phyloP scores from a whole-genome alignment of 2,888 invertebrate species.

The Saturnia pavonia region DNA sequence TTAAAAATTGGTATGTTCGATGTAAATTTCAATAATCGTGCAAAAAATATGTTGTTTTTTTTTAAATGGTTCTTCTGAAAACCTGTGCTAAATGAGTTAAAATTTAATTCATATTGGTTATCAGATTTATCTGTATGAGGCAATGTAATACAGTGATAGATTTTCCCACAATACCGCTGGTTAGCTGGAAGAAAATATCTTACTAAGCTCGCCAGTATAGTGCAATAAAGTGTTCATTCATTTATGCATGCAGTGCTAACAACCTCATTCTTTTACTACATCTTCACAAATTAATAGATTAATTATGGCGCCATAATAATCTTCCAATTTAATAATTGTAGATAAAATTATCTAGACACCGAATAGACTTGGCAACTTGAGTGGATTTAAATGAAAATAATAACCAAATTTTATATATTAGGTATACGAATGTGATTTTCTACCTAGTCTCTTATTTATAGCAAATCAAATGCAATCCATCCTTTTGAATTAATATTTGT shows the following conservation, averaged over 20 bases:
- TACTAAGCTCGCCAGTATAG: too few relatives aligned
- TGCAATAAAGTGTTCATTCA: too few relatives aligned
- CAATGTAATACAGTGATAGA: too few relatives aligned
- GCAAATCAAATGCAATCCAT: constrained; percentile 7
- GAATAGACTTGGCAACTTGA: constrained; percentile 7
- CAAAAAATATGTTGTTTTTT: too few relatives aligned
- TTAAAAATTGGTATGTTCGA: too few relatives aligned
- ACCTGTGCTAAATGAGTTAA: too few relatives aligned
- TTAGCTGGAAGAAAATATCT: too few relatives aligned
- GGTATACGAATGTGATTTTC: constrained; percentile 1
- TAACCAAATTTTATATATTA: not conserved
- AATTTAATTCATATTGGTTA: too few relatives aligned
- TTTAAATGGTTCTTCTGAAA: too few relatives aligned
- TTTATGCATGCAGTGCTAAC: not conserved
- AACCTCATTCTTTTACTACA: not conserved
- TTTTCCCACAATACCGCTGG: too few relatives aligned
- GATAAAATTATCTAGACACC: constrained; percentile 7
- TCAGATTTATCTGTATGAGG: too few relatives aligned
- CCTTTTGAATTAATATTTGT: not conserved
- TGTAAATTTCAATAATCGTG: too few relatives aligned
- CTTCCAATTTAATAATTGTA: not conserved
- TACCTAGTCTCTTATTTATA: constrained; percentile 2
- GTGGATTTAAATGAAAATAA: not conserved
- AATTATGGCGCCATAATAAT: constrained; percentile 1
- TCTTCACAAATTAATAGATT: not conserved